Base-by-base conservation (phyloP, 2,888 invertebrate genomes). In the Odontocerum albicorne region DNA sequence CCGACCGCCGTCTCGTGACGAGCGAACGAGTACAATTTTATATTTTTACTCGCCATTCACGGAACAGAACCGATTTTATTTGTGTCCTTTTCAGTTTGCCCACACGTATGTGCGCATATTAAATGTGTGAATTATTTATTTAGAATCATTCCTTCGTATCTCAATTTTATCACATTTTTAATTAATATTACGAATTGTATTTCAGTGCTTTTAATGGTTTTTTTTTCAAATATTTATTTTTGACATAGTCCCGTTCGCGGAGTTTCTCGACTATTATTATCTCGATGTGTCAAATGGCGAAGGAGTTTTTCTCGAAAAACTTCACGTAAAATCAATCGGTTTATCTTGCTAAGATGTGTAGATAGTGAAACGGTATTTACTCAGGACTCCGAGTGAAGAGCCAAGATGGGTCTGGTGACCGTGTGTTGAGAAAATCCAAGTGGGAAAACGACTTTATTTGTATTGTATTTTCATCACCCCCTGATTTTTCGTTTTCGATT, bases 71-170 rank as follows among this genome's bases (percentile, higher is more conserved):
- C 15, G 15, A 52, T 45, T 45, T 52, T 52, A 52, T 52, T 52
- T 52, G 44, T 45, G 45, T 52, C 45, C 43, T 20, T 45, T 43
- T 51, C 43, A 44, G 43, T 43, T 52, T 39, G 35, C 32, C 45
- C 31, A 32, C 45, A 17, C 38, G 45, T 32, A 22, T 47, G 36
- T 47, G 47, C 47, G 21, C 47, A 36, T 47, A 47, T 42, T 21
- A 21, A 27, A 51, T 44, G 52, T 39, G 31, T 45, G 52, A 52
- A 52, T 52, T 39, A 52, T 52, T 52, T 52, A 52, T 52, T 52
- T 52, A 52, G 52, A 45, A 45, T 52, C 45, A 45, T 44, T 52
- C 8, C 10, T 27, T 27, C 27, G 27, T 27, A 27, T 27, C 27
- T 27, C 27, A 27, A 27, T 10, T 7, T 27, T 27, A 27, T 10